These are phyloP conservation scores for Rhynchopsitta pachyrhyncha DNA, from an alignment of 2,113 vertebrate species.

Conservation along the genomic window DNA sequence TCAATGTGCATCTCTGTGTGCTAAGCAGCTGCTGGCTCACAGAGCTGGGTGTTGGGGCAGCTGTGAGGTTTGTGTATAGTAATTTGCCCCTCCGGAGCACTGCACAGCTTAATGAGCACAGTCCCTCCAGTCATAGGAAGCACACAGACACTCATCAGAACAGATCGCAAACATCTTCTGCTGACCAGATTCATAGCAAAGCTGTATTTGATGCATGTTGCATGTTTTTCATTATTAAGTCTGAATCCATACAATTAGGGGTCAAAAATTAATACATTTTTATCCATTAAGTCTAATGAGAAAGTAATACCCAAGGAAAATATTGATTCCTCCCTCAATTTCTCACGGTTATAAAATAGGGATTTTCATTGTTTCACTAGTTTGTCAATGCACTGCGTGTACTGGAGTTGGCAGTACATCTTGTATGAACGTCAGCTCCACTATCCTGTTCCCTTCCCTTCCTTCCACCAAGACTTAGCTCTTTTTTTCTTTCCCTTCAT, in stretches of 20 bases:
- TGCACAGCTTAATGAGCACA: slow-evolving; percentile 41
- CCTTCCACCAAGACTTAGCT: neutral
- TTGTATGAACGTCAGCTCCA: neutral
- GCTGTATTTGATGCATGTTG: neutral
- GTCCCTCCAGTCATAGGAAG: neutral
- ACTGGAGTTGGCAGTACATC: neutral
- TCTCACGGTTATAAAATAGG: neutral
- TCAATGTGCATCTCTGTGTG: neutral
- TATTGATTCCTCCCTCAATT: neutral
- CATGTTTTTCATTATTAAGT: slow-evolving; percentile 5
- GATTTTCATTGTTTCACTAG: neutral
- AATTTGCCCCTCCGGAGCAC: slow-evolving; percentile 19
- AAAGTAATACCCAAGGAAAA: neutral
- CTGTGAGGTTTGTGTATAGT: slow-evolving; percentile 5
- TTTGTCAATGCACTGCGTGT: neutral
- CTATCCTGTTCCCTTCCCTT: neutral
- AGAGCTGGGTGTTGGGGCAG: neutral
- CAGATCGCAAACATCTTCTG: neutral
- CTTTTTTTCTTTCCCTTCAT: neutral
- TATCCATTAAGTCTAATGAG: neutral
- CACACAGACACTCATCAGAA: neutral
- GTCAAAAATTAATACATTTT: neutral
- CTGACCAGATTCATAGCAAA: neutral
- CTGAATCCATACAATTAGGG: neutral
- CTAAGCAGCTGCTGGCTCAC: slow-evolving; percentile 32